Evolutionary conservation across 2,797 vertebrate genomes (phyloP), one percentile per base, ranked within the genome.

Genomic region (Diglossa cyanea): DNA sequence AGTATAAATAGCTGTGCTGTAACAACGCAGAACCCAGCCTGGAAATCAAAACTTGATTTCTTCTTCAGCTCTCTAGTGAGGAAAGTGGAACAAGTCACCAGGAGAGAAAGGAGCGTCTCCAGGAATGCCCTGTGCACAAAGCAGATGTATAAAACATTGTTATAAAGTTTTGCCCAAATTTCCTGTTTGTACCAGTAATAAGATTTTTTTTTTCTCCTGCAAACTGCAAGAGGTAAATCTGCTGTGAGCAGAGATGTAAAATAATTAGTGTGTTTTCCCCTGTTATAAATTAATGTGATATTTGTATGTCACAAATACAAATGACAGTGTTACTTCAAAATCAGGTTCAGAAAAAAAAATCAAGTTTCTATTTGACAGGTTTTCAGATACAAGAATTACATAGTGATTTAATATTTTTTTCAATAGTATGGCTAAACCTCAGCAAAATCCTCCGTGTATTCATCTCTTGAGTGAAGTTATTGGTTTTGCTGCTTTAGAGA

Each of bases 1-100:
- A 28, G 89, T 97, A 96, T 96, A 97, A 97, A 97, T 97, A 97
- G 91, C 81, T 2, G 30, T 0, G 73, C 92, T 92, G 67, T 25
- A 72, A 94, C 44, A 93, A 89, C 21, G 53, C 71, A 47, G 42
- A 91, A 17, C 37, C 1, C 8, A 81, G 89, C 92, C 68, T 86
- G 89, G 67, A 54, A 86, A 86, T 16, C 55, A 85, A 90, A 80
- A 40, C 70, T 79, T 50, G 11, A 0, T 31, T 71, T 71, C 79
- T 75, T 54, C 85, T 89, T 51, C 48, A 53, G 61, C 39, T 47
- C 66, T 7, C 40, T 72, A 45, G 85, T 21, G 78, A 94, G 79
- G 66, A 86, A 73, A 91, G 71, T 76, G 68, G 79, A 81, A 65
- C 31, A 20, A 68, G 67, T 21, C 18, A 17, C 50, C 13, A 3